phyloP scores from a whole-genome alignment of 2,113 vertebrate species.

The Psilopsiagon aymara region DNA sequence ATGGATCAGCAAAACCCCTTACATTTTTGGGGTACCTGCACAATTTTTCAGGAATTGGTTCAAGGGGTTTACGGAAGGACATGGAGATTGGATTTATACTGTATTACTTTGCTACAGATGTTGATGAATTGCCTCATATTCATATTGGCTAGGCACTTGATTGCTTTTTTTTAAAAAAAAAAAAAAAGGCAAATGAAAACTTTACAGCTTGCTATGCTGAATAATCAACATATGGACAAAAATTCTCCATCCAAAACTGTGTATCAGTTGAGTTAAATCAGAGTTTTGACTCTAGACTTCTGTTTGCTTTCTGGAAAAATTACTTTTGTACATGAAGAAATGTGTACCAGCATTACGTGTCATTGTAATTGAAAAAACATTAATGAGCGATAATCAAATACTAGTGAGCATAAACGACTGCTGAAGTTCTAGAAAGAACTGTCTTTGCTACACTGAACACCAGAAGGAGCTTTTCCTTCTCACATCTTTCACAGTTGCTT shows the following conservation, averaged over 20 bases:
- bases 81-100: background rate
- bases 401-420: background rate
- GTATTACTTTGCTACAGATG: background rate
- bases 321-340: background rate
- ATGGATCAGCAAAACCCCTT: background rate
- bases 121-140: background rate
- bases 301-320: background rate
- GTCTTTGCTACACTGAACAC: background rate
- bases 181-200: background rate
- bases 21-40: background rate
- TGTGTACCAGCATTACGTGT: background rate
- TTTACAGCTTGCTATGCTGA: background rate
- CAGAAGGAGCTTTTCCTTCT: conserved; percentile 3
- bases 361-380: background rate
- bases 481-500: background rate
- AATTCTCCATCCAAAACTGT: background rate
- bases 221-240: background rate
- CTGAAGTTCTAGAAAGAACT: background rate
- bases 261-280: background rate
- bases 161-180: background rate
- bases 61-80: background rate
- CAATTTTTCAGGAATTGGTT: background rate
- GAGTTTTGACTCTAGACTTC: background rate
- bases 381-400: background rate
- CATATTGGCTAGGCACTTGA: background rate